Percentiles rank a stretch among this genome's conserved stretches.
These are phyloP conservation scores for Coendou prehensilis DNA, from an alignment of 2,797 vertebrate genomes.

Conservation along the genomic window DNA sequence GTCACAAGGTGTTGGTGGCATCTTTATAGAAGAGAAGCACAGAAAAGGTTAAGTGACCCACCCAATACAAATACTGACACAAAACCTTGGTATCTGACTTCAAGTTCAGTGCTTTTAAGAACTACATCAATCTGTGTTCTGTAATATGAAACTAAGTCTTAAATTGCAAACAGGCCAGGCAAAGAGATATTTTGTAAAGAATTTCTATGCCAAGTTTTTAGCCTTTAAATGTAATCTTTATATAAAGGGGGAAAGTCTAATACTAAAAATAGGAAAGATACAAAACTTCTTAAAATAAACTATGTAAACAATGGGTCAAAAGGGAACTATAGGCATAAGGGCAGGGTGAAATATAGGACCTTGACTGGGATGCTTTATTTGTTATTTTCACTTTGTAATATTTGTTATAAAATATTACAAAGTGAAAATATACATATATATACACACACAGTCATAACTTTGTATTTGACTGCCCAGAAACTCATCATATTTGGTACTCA, in stretches of 20 bases:
- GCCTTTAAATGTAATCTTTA: conserved; percentile 34
- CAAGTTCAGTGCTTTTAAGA: conserved; percentile 50
- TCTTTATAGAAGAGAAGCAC: not conserved
- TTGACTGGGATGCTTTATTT: not conserved
- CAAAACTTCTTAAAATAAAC: conserved; percentile 45
- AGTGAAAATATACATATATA: not conserved
- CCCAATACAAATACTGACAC: conserved; percentile 25
- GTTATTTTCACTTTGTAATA: not conserved
- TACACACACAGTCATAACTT: not conserved
- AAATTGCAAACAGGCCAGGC: conserved; percentile 39
- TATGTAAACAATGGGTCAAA: conserved; percentile 51
- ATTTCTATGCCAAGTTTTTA: conserved; percentile 48
- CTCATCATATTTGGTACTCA: not conserved
- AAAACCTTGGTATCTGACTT: conserved; percentile 58
- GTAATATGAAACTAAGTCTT: conserved; percentile 34
- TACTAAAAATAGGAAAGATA: conserved; percentile 43
- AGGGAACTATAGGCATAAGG: conserved; percentile 18
- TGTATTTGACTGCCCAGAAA: not conserved
- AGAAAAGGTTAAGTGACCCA: conserved; percentile 33
- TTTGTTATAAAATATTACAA: not conserved
- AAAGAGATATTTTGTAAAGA: not conserved
- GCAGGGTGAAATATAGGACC: not conserved
- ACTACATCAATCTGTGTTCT: conserved; percentile 50
- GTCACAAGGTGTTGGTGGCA: not conserved
- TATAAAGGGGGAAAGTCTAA: not conserved